Base-by-base conservation (phyloP, 2,797 vertebrate genomes). In the Sphenopsis melanotis region DNA sequence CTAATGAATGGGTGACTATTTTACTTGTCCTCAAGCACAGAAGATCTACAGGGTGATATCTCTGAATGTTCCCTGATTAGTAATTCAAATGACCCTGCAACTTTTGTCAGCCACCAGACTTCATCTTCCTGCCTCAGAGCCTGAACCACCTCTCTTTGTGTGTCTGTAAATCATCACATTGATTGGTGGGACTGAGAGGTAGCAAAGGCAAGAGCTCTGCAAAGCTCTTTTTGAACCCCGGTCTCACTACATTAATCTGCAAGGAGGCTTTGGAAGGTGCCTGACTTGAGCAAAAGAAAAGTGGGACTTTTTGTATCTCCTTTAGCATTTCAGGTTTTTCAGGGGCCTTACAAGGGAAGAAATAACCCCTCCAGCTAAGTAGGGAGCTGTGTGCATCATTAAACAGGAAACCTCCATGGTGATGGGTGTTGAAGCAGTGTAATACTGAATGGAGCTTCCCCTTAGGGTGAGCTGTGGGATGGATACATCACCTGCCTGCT, bases 381-480 rank as follows among this genome's bases (percentile, higher is more conserved):
- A 11, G 4, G 3, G 49, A 72, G 69, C 2, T 0, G 6, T 2
- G 4, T 29, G n/a, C 23, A 11, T 76, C 32, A 12, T 41, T 49
- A 5, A 36, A 5, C 17, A 55, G 49, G 44, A 66, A 52, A n/a
- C 7, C 21, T 71, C 78, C 30, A 15, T 0, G 2, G 64, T 24
- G 56, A 17, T 39, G 52, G 34, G 10, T 39, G 27, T 16, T 71
- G 70, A 44, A 46, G 17, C 41, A 20, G 20, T 0, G 1, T 1
- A 10, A 15, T 37, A 21, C 52, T 24, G 26, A 34, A 10, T 1
- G 3, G 22, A 1, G 0, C 64, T 23, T 83, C 13, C 44, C 34
- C 0, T 55, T n/a, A 22, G 16, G 32, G 27, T 20, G 23, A 52
- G 5, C 20, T 60, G 9, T 4, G n/a, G 32, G 5, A 19, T 12